phyloP scores from a whole-genome alignment of 2,888 invertebrate species.

The Stramonita haemastoma region DNA sequence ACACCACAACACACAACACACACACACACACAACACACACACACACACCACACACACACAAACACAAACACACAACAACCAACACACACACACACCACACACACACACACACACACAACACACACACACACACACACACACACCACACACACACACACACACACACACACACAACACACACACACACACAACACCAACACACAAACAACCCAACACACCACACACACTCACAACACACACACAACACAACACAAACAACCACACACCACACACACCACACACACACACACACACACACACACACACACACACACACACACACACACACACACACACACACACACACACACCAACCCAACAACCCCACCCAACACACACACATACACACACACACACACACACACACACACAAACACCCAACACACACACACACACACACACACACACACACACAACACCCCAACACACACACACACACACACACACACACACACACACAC shows the following conservation, averaged over 20 bases:
- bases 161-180: constrained; percentile 10
- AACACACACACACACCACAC: background rate
- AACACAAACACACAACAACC: no score
- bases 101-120: background rate
- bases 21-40: no score
- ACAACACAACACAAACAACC: no score
- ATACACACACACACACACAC: background rate
- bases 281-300: no score
- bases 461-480: background rate
- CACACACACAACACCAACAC: background rate
- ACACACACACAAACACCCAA: no score
- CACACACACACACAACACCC: no score
- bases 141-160: constrained; percentile 4
- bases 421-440: no score
- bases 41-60: no score
- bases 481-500: background rate
- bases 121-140: background rate
- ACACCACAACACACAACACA: no score
- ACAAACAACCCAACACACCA: background rate
- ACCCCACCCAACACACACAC: background rate
- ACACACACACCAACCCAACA: background rate
- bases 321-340: background rate
- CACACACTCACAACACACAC: background rate
- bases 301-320: background rate
- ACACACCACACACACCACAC: no score